Percentiles rank a stretch among this genome's conserved stretches.
Conservation (phyloP, 2,113 vertebrate species). For the Engystomops pustulosus region DNA sequence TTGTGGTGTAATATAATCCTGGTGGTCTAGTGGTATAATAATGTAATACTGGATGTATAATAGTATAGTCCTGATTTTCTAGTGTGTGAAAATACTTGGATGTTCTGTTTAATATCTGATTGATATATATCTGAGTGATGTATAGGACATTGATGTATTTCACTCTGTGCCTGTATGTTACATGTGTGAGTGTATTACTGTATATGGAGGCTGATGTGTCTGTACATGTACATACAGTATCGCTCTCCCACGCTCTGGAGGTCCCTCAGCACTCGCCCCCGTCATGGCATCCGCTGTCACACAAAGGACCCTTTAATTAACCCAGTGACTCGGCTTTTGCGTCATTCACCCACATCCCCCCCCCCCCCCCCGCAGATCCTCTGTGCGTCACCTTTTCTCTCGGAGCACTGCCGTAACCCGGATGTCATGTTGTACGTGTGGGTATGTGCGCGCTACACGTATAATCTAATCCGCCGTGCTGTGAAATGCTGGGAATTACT, state of each 20-base stretch:
- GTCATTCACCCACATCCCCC: constrained; percentile 43
- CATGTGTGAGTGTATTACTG: too few species aligned
- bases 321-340: constrained; percentile 11
- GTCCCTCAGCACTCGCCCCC: not conserved
- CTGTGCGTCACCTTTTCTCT: not conserved
- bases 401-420: not conserved
- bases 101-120: not conserved
- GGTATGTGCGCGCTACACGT: not conserved
- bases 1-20: too few species aligned
- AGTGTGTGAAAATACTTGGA: not conserved
- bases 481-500: too few species aligned
- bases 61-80: not conserved
- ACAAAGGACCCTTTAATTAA: constrained; percentile 49
- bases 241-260: constrained; percentile 1
- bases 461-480: too few species aligned
- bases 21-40: too few species aligned
- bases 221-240: not conserved
- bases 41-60: too few species aligned
- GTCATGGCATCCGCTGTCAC: not conserved
- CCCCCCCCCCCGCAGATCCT: not conserved
- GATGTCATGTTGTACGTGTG: not conserved
- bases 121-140: not conserved
- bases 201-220: too few species aligned
- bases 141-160: not conserved
- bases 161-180: not conserved